Base-by-base conservation (phyloP, 2,888 invertebrate species). In the Drosophila phalerata region DNA sequence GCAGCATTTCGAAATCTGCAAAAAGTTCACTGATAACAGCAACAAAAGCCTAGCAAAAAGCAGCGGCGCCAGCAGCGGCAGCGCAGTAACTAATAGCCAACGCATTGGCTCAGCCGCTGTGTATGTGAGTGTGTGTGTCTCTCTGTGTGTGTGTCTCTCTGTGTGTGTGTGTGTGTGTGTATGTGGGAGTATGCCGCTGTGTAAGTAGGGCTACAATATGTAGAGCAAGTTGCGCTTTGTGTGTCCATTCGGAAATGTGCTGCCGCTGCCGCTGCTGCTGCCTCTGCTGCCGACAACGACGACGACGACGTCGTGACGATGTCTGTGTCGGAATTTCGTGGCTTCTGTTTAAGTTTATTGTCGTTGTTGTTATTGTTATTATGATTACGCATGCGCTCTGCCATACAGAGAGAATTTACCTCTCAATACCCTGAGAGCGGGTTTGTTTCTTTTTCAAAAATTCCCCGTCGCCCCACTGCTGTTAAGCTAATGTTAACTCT, bases 161-260 rank as follows among this genome's bases (percentile, higher is more conserved):
- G 62, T 34, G 38, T 58, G 37, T 66, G 47, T 34, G 67, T 61
- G 64, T 52, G 63, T 32, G 53, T 43, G 43, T 48, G 68, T 67
- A 64, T 73, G 77, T 43, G 68, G 66, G 81, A 74, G 70, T 69
- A 72, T 82, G 79, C 76, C 76, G 76, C 55, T 85, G 84, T 85
- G 85, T 85, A 85, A 85, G 84, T 85, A 85, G 84, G 84, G 80
- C 84, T 84, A 81, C 64, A 84, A 85, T 85, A 85, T 85, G 72
- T 85, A 72, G 84, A 85, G 85, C 84, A 85, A 84, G 85, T 81
- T 85, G 73, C 72, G 84, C 79, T 84, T 81, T 85, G 79, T 85
- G 60, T 61, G 67, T 56, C 71, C 49, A 51, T 65, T 60, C 56
- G 73, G 76, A 43, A 37, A 32, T 63, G 38, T 47, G 32, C 67